Evolutionary conservation across 2,113 vertebrate species (phyloP), one percentile per base, ranked within the genome.

Genomic region (Aphyosemion australe): DNA sequence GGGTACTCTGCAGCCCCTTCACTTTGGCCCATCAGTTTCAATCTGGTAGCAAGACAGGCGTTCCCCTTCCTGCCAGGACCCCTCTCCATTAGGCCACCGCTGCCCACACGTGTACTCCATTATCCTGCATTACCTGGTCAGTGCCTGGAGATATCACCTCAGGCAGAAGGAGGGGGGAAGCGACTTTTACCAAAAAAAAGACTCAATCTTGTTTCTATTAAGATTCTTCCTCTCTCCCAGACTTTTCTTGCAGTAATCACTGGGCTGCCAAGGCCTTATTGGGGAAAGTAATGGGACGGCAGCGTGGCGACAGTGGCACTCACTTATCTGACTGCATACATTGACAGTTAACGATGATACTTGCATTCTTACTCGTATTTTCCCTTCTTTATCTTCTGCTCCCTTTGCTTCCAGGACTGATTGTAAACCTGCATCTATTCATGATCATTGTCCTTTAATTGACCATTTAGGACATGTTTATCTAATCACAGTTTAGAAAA

Each of bases 1-100:
- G 62, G 41, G 47, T 69, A 54, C 77, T 84, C 77, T 10, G 62
- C 71, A 78, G 61, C 74, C 69, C 39, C 62, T 79, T 74, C 80
- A 74, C 80, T 86, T 80, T 72, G 80, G 80, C 65, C 89, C 90
- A 92, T 92, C 90, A 91, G 78, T 92, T 93, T 84, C 85, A 90
- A 91, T 92, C 90, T 89, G 75, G 87, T 73, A 39, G 80, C 82
- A 60, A 78, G 89, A 89, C 89, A 91, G 87, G 67, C 83, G 50
- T 69, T 70, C 73, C 87, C 71, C 72, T 78, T 53, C 66, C 79
- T 57, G 65, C 61, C 53, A 55, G 70, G 79, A 88, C 84, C 87
- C 66, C 53, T 85, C 80, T 89, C 78, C 83, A 90, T 92, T 91
- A 89, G 83, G 76, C 71, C 76, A 68, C 71, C 41, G 34, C 63